Percentiles rank a stretch among this genome's conserved stretches.
These are phyloP conservation scores for Myiozetetes cayanensis DNA, from an alignment of 2,113 vertebrate genomes.

Conservation along the genomic window DNA sequence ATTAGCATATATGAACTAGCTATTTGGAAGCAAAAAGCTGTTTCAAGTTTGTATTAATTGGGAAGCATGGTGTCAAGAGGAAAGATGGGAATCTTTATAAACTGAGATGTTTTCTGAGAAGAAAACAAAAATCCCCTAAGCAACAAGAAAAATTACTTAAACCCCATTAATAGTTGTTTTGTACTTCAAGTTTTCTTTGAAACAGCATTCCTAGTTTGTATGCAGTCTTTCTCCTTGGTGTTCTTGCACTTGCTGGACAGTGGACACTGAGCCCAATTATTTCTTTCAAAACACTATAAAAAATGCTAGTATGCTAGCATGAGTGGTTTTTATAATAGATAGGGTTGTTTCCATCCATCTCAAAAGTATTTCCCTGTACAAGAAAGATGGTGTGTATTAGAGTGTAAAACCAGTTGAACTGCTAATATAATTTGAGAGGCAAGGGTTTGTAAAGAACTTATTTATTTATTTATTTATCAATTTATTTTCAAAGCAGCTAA, in stretches of 20 bases:
- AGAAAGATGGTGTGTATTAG: background rate
- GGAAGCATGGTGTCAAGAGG: background rate
- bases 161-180: background rate
- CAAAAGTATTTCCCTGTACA: conserved; percentile 7
- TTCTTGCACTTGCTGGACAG: background rate
- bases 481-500: background rate
- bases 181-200: background rate
- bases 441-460: background rate
- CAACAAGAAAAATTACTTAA: background rate
- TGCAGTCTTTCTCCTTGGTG: background rate
- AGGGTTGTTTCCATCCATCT: conserved; percentile 13
- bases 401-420: conserved; percentile 32
- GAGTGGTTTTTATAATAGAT: conserved; percentile 33
- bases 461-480: background rate
- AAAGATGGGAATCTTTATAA: background rate
- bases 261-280: background rate
- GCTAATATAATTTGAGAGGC: background rate
- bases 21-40: background rate
- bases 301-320: background rate
- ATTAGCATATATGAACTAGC: background rate
- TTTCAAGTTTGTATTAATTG: background rate
- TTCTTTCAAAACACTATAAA: background rate
- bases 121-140: background rate
- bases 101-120: background rate
- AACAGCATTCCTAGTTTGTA: background rate